Evolutionary conservation across 2,113 vertebrate genomes (phyloP).

Genomic region (Festucalex cinctus): DNA sequence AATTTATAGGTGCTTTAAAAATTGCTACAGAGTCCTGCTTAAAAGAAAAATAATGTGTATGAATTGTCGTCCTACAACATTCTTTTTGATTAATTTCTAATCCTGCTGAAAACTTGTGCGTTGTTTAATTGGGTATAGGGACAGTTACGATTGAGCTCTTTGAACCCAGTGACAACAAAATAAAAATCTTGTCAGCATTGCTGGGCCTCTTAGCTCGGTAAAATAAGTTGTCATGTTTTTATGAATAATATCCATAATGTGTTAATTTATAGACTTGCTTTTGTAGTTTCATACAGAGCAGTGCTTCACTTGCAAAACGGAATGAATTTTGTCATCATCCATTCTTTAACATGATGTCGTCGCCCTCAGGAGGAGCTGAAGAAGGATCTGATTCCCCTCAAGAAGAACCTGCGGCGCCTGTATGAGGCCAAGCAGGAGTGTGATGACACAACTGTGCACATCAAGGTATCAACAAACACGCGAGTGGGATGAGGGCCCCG

Average conservation of each 20-base stretch:
- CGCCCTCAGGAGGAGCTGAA: slow-evolving; percentile 60
- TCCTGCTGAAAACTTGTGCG: not conserved
- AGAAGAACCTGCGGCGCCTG: slow-evolving; percentile 69
- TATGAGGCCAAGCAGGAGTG: slow-evolving; percentile 77
- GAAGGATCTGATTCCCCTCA: slow-evolving; percentile 66
- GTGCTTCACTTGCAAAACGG: not conserved
- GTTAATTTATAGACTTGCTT: not conserved
- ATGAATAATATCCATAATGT: too few relatives aligned
- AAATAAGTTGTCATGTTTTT: too few relatives aligned
- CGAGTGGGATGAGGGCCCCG: slow-evolving; percentile 9
- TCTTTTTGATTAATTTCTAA: too few relatives aligned
- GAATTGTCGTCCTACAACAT: not conserved
- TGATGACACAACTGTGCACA: slow-evolving; percentile 74
- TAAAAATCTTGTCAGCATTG: too few relatives aligned
- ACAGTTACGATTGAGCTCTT: too few relatives aligned
- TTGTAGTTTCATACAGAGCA: not conserved
- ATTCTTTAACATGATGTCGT: not conserved
- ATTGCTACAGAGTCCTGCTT: too few relatives aligned
- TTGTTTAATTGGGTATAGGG: not conserved
- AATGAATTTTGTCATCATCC: not conserved
- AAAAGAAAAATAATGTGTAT: too few relatives aligned
- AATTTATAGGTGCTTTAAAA: too few relatives aligned
- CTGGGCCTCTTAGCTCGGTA: too few relatives aligned
- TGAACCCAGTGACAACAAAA: too few relatives aligned
- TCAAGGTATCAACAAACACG: slow-evolving; percentile 72